phyloP scores from a whole-genome alignment of 1,140 invertebrate species.

The Lordiphosa collinella region DNA sequence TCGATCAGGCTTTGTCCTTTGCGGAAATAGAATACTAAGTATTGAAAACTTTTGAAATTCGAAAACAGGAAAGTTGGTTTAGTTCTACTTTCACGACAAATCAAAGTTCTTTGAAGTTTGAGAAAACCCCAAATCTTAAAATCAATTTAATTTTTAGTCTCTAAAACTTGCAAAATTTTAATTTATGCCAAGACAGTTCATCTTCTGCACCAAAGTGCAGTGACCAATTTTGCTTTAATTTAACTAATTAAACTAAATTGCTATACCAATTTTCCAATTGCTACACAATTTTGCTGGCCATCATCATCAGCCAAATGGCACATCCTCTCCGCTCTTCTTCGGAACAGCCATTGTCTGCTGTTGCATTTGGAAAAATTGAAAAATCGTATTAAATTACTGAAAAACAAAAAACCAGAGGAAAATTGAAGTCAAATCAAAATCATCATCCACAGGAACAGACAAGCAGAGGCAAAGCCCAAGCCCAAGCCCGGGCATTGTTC shows the following conservation, averaged over 20 bases:
- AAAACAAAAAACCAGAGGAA: slow-evolving; percentile 29
- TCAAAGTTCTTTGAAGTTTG: too few relatives aligned
- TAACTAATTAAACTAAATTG: slow-evolving; percentile 66
- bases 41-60: too few relatives aligned
- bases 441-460: not conserved
- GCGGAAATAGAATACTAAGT: too few relatives aligned
- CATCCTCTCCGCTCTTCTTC: slow-evolving; percentile 18
- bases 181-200: too few relatives aligned
- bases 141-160: too few relatives aligned
- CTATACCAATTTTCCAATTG: slow-evolving; percentile 56
- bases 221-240: slow-evolving; percentile 19
- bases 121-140: too few relatives aligned
- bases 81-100: too few relatives aligned
- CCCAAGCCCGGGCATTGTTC: slow-evolving; percentile 15
- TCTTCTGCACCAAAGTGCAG: not conserved
- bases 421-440: slow-evolving; percentile 69
- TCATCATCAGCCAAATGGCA: slow-evolving; percentile 33
- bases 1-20: too few relatives aligned
- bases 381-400: slow-evolving; percentile 70
- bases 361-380: slow-evolving; percentile 46
- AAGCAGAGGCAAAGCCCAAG: not conserved
- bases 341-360: slow-evolving; percentile 20
- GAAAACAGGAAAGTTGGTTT: too few relatives aligned
- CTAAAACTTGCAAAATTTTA: too few relatives aligned
- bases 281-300: slow-evolving; percentile 24